These are phyloP conservation scores for Drosophila paranaensis DNA, from an alignment of 2,888 invertebrate species.

Conservation along the genomic window DNA sequence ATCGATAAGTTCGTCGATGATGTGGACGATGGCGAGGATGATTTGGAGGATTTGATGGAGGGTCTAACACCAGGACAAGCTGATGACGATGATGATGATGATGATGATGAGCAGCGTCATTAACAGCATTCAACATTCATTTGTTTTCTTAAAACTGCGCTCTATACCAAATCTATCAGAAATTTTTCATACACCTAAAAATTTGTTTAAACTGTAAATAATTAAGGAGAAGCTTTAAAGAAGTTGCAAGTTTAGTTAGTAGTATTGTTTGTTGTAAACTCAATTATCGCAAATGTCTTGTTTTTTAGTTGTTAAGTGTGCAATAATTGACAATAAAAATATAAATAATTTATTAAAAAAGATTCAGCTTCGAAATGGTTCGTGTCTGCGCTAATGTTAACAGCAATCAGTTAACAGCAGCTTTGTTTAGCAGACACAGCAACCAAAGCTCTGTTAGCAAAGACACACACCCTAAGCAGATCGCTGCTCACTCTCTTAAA, in stretches of 20 bases:
- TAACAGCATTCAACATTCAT: constrained; percentile 33
- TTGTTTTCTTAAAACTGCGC: constrained; percentile 70
- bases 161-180: constrained; percentile 84
- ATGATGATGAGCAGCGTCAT: constrained; percentile 22
- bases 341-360: constrained; percentile 12
- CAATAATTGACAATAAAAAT: constrained; percentile 63
- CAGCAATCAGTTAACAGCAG: constrained; percentile 1
- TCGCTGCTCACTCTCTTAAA: constrained; percentile 22
- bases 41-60: constrained; percentile 64
- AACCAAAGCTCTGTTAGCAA: constrained; percentile 14
- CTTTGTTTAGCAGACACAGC: background rate
- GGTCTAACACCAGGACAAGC: constrained; percentile 46
- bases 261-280: constrained; percentile 47
- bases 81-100: constrained; percentile 29
- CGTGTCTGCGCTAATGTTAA: background rate
- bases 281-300: constrained; percentile 48
- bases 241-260: constrained; percentile 46
- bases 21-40: constrained; percentile 68
- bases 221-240: constrained; percentile 52
- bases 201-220: constrained; percentile 65
- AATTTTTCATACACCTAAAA: constrained; percentile 61
- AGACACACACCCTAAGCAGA: constrained; percentile 26
- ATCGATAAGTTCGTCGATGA: constrained; percentile 72
- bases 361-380: background rate
- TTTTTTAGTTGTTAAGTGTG: constrained; percentile 68